Evolutionary conservation across 2,888 invertebrate genomes (phyloP).

Genomic region (Eremobia ochroleuca): DNA sequence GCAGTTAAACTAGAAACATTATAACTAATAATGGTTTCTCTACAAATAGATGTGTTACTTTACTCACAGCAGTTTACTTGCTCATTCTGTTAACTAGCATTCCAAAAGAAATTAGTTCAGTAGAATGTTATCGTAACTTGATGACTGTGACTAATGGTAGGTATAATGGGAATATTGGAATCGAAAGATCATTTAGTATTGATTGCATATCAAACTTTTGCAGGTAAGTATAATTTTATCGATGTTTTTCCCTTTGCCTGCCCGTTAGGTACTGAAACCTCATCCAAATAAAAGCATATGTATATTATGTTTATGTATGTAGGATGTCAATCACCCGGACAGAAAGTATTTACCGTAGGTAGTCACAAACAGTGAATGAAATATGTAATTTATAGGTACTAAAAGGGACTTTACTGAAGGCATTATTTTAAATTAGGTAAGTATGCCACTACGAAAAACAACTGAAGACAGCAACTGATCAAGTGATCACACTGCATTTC

Average conservation of each 20-base stretch:
- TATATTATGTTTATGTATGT: too few relatives aligned
- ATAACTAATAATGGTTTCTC: conserved; percentile 30
- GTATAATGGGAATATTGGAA: background rate
- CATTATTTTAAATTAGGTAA: background rate
- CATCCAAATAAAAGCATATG: background rate
- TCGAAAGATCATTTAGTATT: background rate
- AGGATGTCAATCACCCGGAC: conserved; percentile 13
- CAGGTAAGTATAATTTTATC: background rate
- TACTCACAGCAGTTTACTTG: background rate
- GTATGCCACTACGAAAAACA: background rate
- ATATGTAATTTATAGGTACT: background rate
- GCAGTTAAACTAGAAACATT: conserved; percentile 26
- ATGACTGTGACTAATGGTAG: too few relatives aligned
- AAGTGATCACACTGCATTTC: conserved; percentile 47
- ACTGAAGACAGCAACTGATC: conserved; percentile 18
- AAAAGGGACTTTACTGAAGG: background rate
- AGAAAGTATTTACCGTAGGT: conserved; percentile 13
- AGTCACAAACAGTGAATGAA: background rate
- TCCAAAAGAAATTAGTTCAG: background rate
- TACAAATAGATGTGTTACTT: conserved; percentile 9
- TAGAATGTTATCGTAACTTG: background rate
- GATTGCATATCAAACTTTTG: background rate
- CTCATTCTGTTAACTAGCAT: background rate
- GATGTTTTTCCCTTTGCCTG: background rate
- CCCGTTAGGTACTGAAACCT: background rate